Evolutionary conservation across 1,140 invertebrate genomes (phyloP), one percentile per base, ranked within the genome.

Genomic region (Neodiprion fabricii): DNA sequence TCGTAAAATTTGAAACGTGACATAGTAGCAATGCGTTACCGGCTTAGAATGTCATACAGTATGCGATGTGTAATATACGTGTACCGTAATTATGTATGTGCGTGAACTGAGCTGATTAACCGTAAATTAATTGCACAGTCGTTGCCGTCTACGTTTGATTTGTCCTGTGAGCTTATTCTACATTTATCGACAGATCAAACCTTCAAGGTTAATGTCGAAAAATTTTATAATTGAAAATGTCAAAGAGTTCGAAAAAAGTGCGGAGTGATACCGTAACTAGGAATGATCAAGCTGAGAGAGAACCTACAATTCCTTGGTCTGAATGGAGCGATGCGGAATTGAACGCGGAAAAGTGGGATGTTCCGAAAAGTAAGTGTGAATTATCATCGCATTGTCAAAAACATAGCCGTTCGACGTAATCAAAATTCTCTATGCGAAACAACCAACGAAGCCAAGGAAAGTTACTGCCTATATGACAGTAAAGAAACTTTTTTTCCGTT

Each of bases 301-400:
- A 68, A 23, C 23, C 28, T 21, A 65, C 73, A 7, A 28, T 68
- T 11, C 49, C 47, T 48, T 83, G 81, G 82, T 40, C 50, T 7
- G 77, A 81, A 70, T 82, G 82, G 81, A 77, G 75, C 5, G 82
- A 83, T 49, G 23, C 11, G 3, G 70, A 76, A 21, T 61, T 82
- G 50, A 82, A 83, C 21, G 75, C 75, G 9, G 82, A 82, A 61
- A 76, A 82, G 40, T 82, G 80, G 81, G 48, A 48, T 14, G 47
- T 21, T 53, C 73, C 80, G 12, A 82, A 76, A 78, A 78, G 79
- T 80, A 78, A 71, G n/a, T 2, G 10, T 40, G 28, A 40, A 40
- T 40, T 40, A 40, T 40, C 28, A 40, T 40, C 28, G 28, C 28
- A 40, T 40, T 40, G 5, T 40, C 28, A 40, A 40, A 40, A 40